phyloP scores from a whole-genome alignment of 2,888 invertebrate genomes.

The Cheilosia urbana region DNA sequence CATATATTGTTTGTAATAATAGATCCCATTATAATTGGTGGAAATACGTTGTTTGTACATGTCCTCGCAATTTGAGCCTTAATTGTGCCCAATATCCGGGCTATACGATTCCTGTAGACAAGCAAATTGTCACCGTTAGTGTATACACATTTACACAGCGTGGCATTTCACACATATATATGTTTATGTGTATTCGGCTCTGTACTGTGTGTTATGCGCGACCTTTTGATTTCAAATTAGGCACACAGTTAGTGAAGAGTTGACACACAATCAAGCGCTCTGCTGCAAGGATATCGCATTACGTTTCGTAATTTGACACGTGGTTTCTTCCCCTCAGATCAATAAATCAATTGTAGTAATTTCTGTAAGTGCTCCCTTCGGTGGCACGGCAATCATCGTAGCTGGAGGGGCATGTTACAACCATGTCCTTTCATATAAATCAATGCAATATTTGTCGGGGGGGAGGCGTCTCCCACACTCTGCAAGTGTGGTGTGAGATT shows the following conservation, averaged over 20 bases:
- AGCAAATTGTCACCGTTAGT: constrained; percentile 41
- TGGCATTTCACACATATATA: not conserved
- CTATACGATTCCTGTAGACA: constrained; percentile 30
- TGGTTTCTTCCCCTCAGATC: constrained; percentile 22
- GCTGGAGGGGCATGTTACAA: constrained; percentile 5
- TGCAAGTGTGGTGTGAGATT: no score
- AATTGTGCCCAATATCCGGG: constrained; percentile 55
- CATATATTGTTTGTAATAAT: not conserved
- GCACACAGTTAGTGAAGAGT: not conserved
- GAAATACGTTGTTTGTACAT: constrained; percentile 32
- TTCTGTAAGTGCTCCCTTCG: constrained; percentile 23
- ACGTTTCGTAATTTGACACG: constrained; percentile 18
- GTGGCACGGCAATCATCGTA: constrained; percentile 8
- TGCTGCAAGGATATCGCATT: constrained; percentile 40
- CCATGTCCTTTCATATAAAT: not conserved
- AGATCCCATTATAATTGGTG: constrained; percentile 26
- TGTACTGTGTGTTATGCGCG: constrained; percentile 20
- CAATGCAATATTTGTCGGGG: not conserved
- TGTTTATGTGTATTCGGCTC: not conserved
- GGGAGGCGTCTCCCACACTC: not conserved
- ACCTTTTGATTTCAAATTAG: constrained; percentile 31
- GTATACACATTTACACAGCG: constrained; percentile 6
- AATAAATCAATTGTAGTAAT: constrained; percentile 49
- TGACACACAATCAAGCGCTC: constrained; percentile 18
- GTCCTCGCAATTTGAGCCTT: constrained; percentile 50